phyloP scores from a whole-genome alignment of 2,888 invertebrate genomes.

The Crioceris asparagi region DNA sequence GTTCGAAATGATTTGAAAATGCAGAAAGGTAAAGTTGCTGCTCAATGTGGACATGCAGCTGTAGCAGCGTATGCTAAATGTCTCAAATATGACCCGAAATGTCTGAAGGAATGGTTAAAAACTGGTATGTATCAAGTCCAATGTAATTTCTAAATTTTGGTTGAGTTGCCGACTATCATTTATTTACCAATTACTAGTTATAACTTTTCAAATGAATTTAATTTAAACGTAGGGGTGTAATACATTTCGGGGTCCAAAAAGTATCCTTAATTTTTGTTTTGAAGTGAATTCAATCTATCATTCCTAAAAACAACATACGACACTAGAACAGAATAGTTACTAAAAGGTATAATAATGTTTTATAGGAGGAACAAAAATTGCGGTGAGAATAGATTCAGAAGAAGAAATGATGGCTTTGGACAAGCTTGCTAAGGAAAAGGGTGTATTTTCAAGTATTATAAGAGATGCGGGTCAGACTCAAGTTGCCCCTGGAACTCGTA shows the following conservation, averaged over 20 bases:
- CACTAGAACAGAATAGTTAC: background rate
- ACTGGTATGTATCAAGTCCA: slow-evolving; percentile 19
- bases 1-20: slow-evolving; percentile 85
- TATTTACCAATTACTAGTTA: too few relatives aligned
- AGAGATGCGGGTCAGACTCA: slow-evolving; percentile 91
- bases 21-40: slow-evolving; percentile 91
- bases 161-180: too few relatives aligned
- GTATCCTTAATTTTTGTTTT: too few relatives aligned
- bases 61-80: slow-evolving; percentile 74
- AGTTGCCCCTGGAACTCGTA: slow-evolving; percentile 76
- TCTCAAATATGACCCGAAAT: slow-evolving; percentile 47
- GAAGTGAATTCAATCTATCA: background rate
- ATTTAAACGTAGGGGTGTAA: too few relatives aligned
- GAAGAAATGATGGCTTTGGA: slow-evolving; percentile 58
- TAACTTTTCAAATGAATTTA: too few relatives aligned
- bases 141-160: too few relatives aligned
- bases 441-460: slow-evolving; percentile 64
- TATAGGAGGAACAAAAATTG: slow-evolving; percentile 74
- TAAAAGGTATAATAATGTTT: background rate
- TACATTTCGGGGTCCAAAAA: too few relatives aligned
- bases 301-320: background rate
- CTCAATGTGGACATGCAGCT: slow-evolving; percentile 92
- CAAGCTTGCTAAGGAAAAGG: slow-evolving; percentile 55
- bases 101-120: slow-evolving; percentile 46
- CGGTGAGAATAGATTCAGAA: slow-evolving; percentile 70